phyloP scores from a whole-genome alignment of 2,888 invertebrate genomes.

The Clunio marinus region DNA sequence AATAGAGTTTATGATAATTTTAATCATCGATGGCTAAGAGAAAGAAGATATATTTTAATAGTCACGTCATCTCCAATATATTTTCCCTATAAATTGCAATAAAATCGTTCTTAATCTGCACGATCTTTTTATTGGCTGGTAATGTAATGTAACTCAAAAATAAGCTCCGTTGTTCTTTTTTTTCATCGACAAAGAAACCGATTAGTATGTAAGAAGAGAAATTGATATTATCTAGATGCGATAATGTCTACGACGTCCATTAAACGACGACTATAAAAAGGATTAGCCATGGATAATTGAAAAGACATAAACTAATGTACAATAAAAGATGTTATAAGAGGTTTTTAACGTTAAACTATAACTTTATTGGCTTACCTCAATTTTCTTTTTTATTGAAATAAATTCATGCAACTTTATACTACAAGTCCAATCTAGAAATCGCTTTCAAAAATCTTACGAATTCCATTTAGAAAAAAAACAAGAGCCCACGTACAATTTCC shows the following conservation, averaged over 20 bases:
- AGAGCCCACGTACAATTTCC: no score
- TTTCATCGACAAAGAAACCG: background rate
- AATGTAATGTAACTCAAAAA: background rate
- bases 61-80: background rate
- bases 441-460: no score
- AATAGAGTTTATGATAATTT: conserved; percentile 29
- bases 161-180: background rate
- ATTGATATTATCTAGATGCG: background rate
- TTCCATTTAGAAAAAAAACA: no score
- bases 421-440: no score
- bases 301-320: no score
- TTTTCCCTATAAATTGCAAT: background rate
- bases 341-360: no score
- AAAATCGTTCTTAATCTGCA: conserved; percentile 26
- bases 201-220: background rate
- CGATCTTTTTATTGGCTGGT: background rate
- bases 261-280: background rate
- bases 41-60: background rate
- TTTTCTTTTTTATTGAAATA: no score
- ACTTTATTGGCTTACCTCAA: no score
- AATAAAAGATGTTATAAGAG: no score
- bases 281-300: no score
- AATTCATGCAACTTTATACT: no score
- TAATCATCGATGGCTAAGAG: conserved; percentile 7
- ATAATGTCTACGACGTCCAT: no score